Percentiles rank a stretch among this genome's conserved stretches.
phyloP scores from a whole-genome alignment of 2,797 vertebrate genomes.

The Chiloscyllium punctatum region DNA sequence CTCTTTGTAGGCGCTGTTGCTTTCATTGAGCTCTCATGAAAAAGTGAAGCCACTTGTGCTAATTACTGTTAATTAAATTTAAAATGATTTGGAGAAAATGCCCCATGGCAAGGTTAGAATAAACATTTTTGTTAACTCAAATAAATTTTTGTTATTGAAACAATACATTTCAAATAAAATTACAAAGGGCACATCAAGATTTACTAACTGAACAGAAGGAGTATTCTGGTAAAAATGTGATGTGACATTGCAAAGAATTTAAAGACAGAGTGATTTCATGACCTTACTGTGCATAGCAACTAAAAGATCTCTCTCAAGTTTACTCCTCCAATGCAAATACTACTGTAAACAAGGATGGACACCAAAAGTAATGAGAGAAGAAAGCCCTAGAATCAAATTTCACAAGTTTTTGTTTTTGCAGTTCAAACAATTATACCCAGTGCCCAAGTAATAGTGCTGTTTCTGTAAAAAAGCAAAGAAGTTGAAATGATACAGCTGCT shows the following conservation, averaged over 20 bases:
- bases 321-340: not conserved
- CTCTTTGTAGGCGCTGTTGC: not conserved
- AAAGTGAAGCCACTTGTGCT: not conserved
- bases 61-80: conserved; percentile 29
- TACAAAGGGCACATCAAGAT: not conserved
- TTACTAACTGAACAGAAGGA: not conserved
- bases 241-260: not conserved
- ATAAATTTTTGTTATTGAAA: not conserved
- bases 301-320: not conserved
- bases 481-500: not conserved
- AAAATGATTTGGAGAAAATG: not conserved
- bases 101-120: not conserved
- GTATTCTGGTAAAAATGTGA: not conserved
- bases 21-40: conserved; percentile 1
- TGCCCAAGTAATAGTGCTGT: not conserved
- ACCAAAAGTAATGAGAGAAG: not conserved
- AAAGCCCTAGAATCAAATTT: not conserved
- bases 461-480: not conserved
- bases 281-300: not conserved
- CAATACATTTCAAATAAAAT: not conserved
- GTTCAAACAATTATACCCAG: not conserved
- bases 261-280: not conserved
- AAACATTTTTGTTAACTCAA: not conserved
- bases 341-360: not conserved
- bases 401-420: not conserved